Base-by-base conservation (phyloP, 2,888 invertebrate genomes). In the Cephonodes hylas region DNA sequence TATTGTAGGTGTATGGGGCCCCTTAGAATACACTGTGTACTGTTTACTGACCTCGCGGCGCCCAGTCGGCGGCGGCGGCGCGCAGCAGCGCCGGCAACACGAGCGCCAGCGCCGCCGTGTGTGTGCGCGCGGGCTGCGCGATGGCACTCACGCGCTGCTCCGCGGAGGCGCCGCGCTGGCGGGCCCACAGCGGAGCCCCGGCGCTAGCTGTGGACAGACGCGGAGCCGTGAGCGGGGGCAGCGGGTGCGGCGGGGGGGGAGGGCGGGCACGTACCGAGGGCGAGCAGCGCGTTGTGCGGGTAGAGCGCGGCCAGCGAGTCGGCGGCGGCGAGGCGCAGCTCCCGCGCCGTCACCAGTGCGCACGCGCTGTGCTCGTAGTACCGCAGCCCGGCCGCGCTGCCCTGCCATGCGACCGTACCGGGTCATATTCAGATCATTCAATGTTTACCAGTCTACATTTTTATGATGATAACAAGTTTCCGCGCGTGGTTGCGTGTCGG, bases 301-400 rank as follows among this genome's bases (percentile, higher is more conserved):
- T 68, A 76, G 57, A 68, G 68, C 48, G 42, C 63, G n/a, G 56
- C 67, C 38, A 59, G 69, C 62, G 20, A 60, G 60, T 69, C 68
- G 63, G 65, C 59, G 58, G 42, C 64, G 58, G 61, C 65, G 62
- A 58, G 61, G 57, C 46, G 48, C 48, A 58, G 61, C 65, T 66
- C 62, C 22, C 65, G 67, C 64, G 67, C 61, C 63, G 58, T 7
- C 59, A 58, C 66, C 69, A 70, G 65, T 69, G 84, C 83, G 68
- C 74, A 72, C 59, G 83, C 84, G 61, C 61, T 57, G 70, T 80
- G 79, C 84, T 85, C 84, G 70, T 70, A 73, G 81, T 79, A 84
- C 65, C 83, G 81, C 66, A 31, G 58, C 60, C 62, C 65, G 42
- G 31, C 42, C 6, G 59, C 63, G 31, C 68, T 59, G 68, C 60